Base-by-base conservation (phyloP, 2,113 vertebrate genomes). In the Archilochus colubris region DNA sequence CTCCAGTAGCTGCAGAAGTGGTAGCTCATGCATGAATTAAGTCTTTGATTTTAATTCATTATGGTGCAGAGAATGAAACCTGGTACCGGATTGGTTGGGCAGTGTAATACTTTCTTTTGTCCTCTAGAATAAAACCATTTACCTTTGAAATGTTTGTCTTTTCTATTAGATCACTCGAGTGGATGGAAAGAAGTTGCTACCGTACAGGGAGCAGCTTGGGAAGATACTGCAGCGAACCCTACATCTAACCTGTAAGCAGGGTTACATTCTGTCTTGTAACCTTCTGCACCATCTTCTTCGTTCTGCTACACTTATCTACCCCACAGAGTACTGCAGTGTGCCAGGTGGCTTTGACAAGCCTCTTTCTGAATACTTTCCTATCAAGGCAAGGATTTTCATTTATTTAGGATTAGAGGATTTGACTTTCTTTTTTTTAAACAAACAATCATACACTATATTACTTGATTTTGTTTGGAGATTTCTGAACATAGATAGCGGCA, bases 251-350 rank as follows among this genome's bases (percentile, higher is more conserved):
- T 99, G 99, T 97, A 99, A 99, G 97, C 99, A 99, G 97, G 99
- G 99, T 95, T 99, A 99, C 98, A 99, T 97, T 85, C 98, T 99
- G 84, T 98, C 99, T 93, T 99, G 99, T 97, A 99, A 99, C 98
- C 98, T 99, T 95, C 97, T 99, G 95, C 99, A 99, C 93, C 99
- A 99, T 94, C 98, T 99, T 85, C 98, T 99, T 82, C 99, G 99
- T 91, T 99, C 99, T 95, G 98, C 98, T 67, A 99, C 98, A 63
- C 99, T 99, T 91, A 99, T 98, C 97, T 99, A 99, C 97, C 99
- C 99, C 95, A 99, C 98, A 36, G 99, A 99, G 92, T 99, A 99
- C 98, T 99, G 99, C 98, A 99, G 99, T 93, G 97, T 99, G 83
- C 99, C 99, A 40, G 99, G 99, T 44, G 99, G 99, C 94, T 99